A percentile compares a stretch with the other conserved stretches of the same genome.
These are phyloP conservation scores for Eurois occulta DNA, from an alignment of 2,888 invertebrate genomes.

Conservation along the genomic window DNA sequence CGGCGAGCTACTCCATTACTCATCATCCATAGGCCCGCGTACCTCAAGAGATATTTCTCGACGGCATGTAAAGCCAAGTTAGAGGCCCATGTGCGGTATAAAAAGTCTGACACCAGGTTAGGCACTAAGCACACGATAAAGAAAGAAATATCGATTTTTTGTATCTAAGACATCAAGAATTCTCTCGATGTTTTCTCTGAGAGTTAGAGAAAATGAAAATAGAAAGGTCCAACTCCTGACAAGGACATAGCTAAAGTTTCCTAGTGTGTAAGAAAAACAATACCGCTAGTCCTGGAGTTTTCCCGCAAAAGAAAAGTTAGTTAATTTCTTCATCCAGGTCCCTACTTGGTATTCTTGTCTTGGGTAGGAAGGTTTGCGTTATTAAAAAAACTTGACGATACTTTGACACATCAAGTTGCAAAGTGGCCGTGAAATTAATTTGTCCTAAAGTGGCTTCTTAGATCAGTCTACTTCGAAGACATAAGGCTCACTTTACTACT, in stretches of 20 bases:
- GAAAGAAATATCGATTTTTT: too few relatives aligned
- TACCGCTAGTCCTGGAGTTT: neutral
- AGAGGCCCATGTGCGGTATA: too few relatives aligned
- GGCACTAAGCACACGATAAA: too few relatives aligned
- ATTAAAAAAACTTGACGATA: constrained; percentile 26
- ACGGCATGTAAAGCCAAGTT: too few relatives aligned
- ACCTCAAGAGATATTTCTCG: too few relatives aligned
- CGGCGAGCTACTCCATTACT: too few relatives aligned
- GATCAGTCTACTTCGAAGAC: neutral
- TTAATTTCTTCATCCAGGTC: neutral
- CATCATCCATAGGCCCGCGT: too few relatives aligned
- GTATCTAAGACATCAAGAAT: too few relatives aligned
- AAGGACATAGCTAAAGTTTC: neutral
- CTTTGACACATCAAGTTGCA: neutral
- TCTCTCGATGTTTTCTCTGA: too few relatives aligned
- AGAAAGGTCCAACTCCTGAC: neutral
- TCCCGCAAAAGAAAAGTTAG: neutral
- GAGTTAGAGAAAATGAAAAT: neutral
- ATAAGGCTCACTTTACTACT: neutral
- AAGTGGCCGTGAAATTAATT: neutral
- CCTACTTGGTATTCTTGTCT: too few relatives aligned
- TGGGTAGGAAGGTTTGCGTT: neutral
- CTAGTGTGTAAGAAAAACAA: neutral
- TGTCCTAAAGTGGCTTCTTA: neutral
- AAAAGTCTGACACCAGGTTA: too few relatives aligned